Base-by-base conservation (phyloP, 2,888 invertebrate genomes). In the Acleris literana region DNA sequence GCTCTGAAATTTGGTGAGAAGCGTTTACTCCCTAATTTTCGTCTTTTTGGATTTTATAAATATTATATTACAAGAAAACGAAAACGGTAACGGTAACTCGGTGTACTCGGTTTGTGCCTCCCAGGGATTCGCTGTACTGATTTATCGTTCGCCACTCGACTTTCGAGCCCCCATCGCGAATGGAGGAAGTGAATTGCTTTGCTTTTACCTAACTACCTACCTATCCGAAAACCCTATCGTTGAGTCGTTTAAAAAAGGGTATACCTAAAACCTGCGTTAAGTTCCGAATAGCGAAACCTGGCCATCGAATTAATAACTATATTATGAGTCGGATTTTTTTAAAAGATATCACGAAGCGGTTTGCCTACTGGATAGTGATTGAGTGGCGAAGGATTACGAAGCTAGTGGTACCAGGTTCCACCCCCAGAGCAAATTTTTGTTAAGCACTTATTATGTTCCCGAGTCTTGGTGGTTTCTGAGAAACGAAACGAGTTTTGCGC, bases 1-100 rank as follows among this genome's bases (percentile, higher is more conserved):
- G 81, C 79, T 80, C 81, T 75, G 78, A 88, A 90, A 81, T 90
- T 90, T 79, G 82, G 83, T 80, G 82, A 85, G 84, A 85, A 80
- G 79, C 76, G 80, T 77, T 76, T 75, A 77, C 79, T 80, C 76
- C 83, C 77, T 76, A 81, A 80, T 81, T 81, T 81, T 73, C 76
- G 74, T 77, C 62, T 73, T 77, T 76, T 75, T 69, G 46, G 29
- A 33, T 33, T 33, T 18, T 43, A 55, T 43, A n/a, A 52, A 43
- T 44, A 57, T 33, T 22, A 51, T 39, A 59, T 59, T 43, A n/a
- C 46, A n/a, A 25, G 56, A 39, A 9, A 9, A 33, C 9, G 33
- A 33, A 33, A 49, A 17, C 9, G 17, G 11, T 20, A 20, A 18
- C 11, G 4, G 25, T 1, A 25, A 25, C n/a, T n/a, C 25, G 25